Conservation (phyloP, 2,888 invertebrate genomes). For the Microplitis deprimator region DNA sequence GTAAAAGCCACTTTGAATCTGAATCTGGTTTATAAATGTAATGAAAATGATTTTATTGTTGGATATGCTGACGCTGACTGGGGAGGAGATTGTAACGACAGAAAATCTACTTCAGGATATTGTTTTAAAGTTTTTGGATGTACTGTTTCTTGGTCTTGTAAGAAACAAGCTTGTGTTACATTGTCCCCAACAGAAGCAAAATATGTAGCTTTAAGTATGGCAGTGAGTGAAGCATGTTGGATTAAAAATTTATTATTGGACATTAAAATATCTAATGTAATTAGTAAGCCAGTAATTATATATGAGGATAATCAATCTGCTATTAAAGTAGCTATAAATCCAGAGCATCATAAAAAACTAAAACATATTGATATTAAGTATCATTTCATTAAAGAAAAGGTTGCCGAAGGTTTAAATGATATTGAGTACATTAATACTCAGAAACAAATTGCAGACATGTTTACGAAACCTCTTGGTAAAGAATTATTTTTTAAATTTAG, state of each 20-base stretch:
- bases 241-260: constrained; percentile 35
- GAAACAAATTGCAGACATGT: constrained; percentile 24
- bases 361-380: constrained; percentile 18
- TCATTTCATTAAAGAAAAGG: background rate
- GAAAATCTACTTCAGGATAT: constrained; percentile 49
- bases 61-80: constrained; percentile 48
- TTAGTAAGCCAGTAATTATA: background rate
- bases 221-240: constrained; percentile 42
- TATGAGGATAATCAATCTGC: constrained; percentile 18
- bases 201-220: constrained; percentile 42
- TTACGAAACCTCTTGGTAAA: constrained; percentile 13
- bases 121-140: constrained; percentile 41
- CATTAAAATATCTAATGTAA: background rate
- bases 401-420: background rate
- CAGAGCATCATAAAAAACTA: constrained; percentile 3
- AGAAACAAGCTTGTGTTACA: constrained; percentile 42
- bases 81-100: constrained; percentile 38
- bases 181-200: constrained; percentile 49
- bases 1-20: constrained; percentile 37
- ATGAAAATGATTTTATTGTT: background rate
- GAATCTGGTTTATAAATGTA: constrained; percentile 36
- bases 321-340: constrained; percentile 16
- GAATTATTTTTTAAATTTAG: background rate
- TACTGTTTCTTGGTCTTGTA: constrained; percentile 44
- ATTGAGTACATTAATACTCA: background rate